Evolutionary conservation across 1,140 invertebrate genomes (phyloP).

Genomic region (Drosophila cardini): DNA sequence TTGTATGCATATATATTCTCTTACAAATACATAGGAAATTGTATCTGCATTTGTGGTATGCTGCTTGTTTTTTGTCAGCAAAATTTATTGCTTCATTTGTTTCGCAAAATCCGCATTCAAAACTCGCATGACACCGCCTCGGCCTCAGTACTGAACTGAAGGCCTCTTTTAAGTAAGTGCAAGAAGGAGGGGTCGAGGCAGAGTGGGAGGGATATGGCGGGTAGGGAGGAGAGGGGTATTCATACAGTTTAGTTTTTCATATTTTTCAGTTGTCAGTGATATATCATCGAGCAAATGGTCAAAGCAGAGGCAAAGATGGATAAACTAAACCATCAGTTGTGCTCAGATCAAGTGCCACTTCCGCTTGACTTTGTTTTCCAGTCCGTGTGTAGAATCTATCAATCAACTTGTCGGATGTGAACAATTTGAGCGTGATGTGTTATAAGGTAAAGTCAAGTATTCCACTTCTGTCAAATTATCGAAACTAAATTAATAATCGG

Average conservation of each 20-base stretch:
- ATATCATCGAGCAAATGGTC: conserved; percentile 74
- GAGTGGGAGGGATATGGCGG: background rate
- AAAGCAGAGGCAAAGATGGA: conserved; percentile 42
- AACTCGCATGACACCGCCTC: conserved; percentile 32
- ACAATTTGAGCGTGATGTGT: conserved; percentile 1
- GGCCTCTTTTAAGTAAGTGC: conserved; percentile 22
- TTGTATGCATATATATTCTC: conserved; percentile 15
- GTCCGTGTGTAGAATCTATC: conserved; percentile 38
- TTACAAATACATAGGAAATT: conserved; percentile 15
- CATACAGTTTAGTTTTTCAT: conserved; percentile 63
- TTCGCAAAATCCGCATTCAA: conserved; percentile 59
- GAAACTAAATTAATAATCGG: background rate
- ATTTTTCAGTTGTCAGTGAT: conserved; percentile 80
- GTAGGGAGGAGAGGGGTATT: conserved; percentile 3
- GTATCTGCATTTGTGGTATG: conserved; percentile 51
- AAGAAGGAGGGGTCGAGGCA: background rate
- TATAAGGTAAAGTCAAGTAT: background rate
- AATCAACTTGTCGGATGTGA: conserved; percentile 48
- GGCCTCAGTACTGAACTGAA: conserved; percentile 24
- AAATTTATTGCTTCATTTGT: conserved; percentile 83
- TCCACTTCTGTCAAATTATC: conserved; percentile 6
- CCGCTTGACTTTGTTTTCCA: conserved; percentile 42
- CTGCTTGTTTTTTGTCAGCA: conserved; percentile 78
- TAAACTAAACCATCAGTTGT: conserved; percentile 47
- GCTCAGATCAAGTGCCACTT: conserved; percentile 70